Base-by-base conservation (phyloP, 2,113 vertebrate species). In the Anas platyrhynchos region DNA sequence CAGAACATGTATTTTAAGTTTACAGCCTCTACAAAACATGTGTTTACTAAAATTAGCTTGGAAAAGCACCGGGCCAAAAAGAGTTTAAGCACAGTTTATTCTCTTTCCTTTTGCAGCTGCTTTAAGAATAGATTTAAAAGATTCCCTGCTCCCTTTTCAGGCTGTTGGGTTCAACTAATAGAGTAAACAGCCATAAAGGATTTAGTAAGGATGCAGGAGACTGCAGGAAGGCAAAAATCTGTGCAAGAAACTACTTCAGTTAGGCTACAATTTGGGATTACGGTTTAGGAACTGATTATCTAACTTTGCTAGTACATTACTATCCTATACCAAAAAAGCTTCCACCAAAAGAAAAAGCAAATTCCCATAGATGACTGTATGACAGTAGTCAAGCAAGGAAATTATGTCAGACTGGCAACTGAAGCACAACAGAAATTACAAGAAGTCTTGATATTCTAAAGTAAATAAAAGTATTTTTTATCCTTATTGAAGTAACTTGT, bases 11-110 rank as follows among this genome's bases (percentile, higher is more conserved):
- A 88, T 83, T 89, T 95, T 74, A 50, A 86, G 79, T 79, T 89
- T 85, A 77, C 18, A 89, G 55, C 25, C 50, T 76, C 58, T 88
- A 73, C 41, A 63, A 91, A 91, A 83, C 25, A 65, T 16, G 11
- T 79, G 55, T 80, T 86, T 81, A 90, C 79, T 81, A 93, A 95
- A 91, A 95, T 88, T 81, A 77, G 13, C 65, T 79, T 63, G 59
- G n/a, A 77, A 94, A 73, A 91, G 18, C 78, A 59, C 55, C 11
- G 16, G 6, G 52, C 41, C 34, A 59, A 71, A 78, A 73, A 76
- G n/a, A 85, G 36, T 67, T 93, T 63, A 91, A 91, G 67, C 16
- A 89, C 63, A 89, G 38, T 83, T 88, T 90, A 88, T 90, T 88
- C 62, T 88, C 68, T 43, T 93, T 61, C 63, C 87, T 48, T 43